Conservation (phyloP, 2,113 vertebrate genomes). For the Odobenus rosmarus region DNA sequence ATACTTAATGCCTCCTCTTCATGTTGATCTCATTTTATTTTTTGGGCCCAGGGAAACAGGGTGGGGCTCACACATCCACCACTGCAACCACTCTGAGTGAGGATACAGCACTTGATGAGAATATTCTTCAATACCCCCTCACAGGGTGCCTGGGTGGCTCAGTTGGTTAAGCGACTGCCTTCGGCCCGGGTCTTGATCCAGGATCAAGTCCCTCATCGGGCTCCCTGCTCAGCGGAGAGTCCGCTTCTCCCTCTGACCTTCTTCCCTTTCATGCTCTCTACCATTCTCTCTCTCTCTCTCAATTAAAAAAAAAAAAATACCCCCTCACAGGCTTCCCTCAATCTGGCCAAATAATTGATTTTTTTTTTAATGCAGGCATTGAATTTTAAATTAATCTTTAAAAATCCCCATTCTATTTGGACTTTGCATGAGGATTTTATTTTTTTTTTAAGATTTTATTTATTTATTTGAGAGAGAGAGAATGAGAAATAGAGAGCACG, state of each 20-base stretch:
- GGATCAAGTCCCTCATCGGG: too few relatives aligned
- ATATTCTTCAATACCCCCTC: accelerated
- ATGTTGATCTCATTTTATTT: neutral
- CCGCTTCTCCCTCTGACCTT: too few relatives aligned
- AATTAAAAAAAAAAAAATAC: too few relatives aligned
- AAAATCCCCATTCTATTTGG: neutral
- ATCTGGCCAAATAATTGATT: neutral
- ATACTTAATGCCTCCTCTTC: neutral
- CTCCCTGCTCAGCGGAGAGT: too few relatives aligned
- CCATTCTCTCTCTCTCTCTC: too few relatives aligned
- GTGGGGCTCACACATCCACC: accelerated
- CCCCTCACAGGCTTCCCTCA: neutral
- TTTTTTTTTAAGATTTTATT: too few relatives aligned
- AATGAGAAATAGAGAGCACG: too few relatives aligned
- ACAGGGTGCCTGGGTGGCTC: too few relatives aligned
- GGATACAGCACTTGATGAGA: accelerated
- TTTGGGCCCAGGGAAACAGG: neutral
- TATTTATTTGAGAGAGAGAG: too few relatives aligned
- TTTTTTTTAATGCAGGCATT: neutral
- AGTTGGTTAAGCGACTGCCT: too few relatives aligned
- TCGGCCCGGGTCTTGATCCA: too few relatives aligned
- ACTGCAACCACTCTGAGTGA: accelerated
- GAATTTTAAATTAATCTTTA: constrained; percentile 14
- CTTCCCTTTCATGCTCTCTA: too few relatives aligned
- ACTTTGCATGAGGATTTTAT: neutral